These are phyloP conservation scores for Limnephilus lunatus DNA, from an alignment of 2,888 invertebrate species.

Conservation along the genomic window DNA sequence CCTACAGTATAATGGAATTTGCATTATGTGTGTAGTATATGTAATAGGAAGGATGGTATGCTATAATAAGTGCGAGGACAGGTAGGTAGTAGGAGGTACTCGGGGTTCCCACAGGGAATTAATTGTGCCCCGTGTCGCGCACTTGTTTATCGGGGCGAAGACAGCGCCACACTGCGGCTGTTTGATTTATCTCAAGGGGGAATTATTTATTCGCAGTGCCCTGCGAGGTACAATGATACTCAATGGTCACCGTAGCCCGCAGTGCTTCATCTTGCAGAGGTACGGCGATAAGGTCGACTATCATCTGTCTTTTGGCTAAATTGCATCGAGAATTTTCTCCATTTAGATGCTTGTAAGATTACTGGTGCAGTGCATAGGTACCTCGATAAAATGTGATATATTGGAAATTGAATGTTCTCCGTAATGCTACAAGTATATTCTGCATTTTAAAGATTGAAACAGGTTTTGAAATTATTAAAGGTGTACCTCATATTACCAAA, in stretches of 20 bases:
- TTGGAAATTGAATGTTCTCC: background rate
- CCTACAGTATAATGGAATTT: background rate
- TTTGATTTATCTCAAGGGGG: conserved; percentile 9
- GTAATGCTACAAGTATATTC: no score
- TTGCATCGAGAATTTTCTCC: background rate
- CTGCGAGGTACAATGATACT: conserved; percentile 8
- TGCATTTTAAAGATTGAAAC: background rate
- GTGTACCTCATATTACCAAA: background rate
- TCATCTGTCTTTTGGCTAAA: background rate
- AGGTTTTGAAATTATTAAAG: background rate
- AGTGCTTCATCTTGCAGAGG: background rate
- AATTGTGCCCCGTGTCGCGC: conserved; percentile 42
- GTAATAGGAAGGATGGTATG: background rate
- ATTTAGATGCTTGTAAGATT: background rate
- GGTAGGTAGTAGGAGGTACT: background rate
- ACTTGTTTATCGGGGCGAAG: conserved; percentile 22
- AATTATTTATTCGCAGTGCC: conserved; percentile 3
- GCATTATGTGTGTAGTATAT: background rate
- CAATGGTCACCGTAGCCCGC: background rate
- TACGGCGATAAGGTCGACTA: background rate
- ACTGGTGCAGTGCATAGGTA: background rate
- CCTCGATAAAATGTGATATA: background rate
- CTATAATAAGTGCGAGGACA: background rate
- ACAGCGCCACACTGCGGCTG: conserved; percentile 9
- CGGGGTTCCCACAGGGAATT: conserved; percentile 32